phyloP scores from a whole-genome alignment of 2,797 vertebrate genomes.

The Phoeniculus purpureus region DNA sequence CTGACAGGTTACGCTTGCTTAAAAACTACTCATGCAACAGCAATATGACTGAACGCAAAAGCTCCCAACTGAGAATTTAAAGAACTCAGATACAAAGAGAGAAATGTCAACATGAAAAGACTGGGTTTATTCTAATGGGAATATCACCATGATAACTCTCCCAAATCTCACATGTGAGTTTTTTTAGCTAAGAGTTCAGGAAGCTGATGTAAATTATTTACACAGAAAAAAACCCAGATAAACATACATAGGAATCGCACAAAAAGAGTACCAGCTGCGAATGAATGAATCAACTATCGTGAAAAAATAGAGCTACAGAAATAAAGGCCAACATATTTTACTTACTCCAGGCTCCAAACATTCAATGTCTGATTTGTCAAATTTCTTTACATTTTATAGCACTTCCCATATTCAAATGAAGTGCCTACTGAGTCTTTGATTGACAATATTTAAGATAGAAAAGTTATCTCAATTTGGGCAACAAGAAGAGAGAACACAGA shows the following conservation, averaged over 20 bases:
- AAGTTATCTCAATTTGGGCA: neutral
- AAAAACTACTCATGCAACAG: neutral
- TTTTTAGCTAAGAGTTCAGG: neutral
- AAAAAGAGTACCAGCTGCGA: neutral
- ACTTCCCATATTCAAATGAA: neutral
- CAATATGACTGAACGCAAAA: neutral
- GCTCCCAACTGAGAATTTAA: neutral
- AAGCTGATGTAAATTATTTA: neutral
- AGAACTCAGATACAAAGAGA: neutral
- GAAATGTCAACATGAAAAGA: neutral
- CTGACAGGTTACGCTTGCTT: neutral
- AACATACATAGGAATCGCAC: neutral
- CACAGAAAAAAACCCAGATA: neutral
- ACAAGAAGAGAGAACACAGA: neutral
- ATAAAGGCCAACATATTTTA: neutral
- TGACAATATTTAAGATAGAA: neutral
- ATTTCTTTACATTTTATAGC: neutral
- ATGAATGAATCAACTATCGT: neutral
- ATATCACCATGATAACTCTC: neutral
- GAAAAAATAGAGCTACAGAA: neutral
- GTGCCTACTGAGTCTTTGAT: neutral
- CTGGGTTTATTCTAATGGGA: neutral
- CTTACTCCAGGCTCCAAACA: neutral
- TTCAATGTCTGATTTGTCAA: neutral
- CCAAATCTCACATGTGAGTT: neutral